Evolutionary conservation across 2,797 vertebrate genomes (phyloP).

Genomic region (Notolabrus celidotus): DNA sequence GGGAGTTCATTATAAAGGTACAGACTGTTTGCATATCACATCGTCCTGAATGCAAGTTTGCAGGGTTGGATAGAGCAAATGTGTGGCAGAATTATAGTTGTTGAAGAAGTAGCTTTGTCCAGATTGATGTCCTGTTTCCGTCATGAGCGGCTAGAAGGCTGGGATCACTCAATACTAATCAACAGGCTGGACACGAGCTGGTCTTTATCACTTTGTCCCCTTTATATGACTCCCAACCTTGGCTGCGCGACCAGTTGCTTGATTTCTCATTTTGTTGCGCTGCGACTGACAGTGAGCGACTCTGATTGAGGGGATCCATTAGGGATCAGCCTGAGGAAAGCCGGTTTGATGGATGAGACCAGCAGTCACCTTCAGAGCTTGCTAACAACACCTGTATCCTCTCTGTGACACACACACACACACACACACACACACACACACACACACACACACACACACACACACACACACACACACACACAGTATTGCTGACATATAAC

Average conservation of each 20-base stretch:
- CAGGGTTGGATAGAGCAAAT: conserved; percentile 35
- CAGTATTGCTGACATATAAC: conserved; percentile 75
- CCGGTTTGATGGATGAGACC: conserved; percentile 97
- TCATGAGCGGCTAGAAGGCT: conserved; percentile 72
- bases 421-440: conserved; percentile 35
- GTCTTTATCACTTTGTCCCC: conserved; percentile 86
- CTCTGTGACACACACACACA: conserved; percentile 88
- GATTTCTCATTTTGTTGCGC: conserved; percentile 84
- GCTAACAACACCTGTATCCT: conserved; percentile 97
- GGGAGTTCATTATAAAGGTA: conserved; percentile 38
- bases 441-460: conserved; percentile 35
- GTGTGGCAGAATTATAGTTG: conserved; percentile 55
- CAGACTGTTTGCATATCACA: conserved; percentile 7
- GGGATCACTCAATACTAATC: conserved; percentile 82
- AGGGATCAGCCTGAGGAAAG: conserved; percentile 97
- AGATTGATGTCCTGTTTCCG: conserved; percentile 74
- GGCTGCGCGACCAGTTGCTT: conserved; percentile 82
- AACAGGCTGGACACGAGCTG: conserved; percentile 84
- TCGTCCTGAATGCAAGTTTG: conserved; percentile 20
- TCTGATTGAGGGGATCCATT: conserved; percentile 94
- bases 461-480: conserved; percentile 15
- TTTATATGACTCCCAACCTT: conserved; percentile 86
- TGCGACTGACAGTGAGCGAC: conserved; percentile 83
- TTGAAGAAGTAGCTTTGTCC: conserved; percentile 69
- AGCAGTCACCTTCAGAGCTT: conserved; percentile 98